phyloP scores from a whole-genome alignment of 2,888 invertebrate genomes.

The Thera obeliscata region DNA sequence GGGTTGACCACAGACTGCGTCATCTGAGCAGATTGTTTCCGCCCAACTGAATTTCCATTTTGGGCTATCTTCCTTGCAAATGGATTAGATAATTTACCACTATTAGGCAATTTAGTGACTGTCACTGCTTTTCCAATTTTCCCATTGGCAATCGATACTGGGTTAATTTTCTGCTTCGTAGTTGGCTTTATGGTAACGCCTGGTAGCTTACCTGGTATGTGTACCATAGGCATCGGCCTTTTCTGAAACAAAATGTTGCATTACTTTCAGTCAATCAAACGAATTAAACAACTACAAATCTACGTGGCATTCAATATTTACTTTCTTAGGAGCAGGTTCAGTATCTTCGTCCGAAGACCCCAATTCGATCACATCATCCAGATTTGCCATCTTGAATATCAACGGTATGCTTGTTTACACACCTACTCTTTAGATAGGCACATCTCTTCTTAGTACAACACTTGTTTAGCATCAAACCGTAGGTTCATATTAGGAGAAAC shows the following conservation, averaged over 20 bases:
- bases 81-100: constrained; percentile 43
- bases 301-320: constrained; percentile 37
- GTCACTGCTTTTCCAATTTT: constrained; percentile 46
- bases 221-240: constrained; percentile 69
- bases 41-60: constrained; percentile 42
- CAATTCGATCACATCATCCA: constrained; percentile 74
- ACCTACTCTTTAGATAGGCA: not conserved
- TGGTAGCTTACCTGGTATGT: constrained; percentile 64
- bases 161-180: constrained; percentile 40
- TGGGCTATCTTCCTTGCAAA: constrained; percentile 46
- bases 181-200: constrained; percentile 63
- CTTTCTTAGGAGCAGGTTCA: constrained; percentile 71
- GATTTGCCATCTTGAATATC: constrained; percentile 61
- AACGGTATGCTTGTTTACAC: not conserved
- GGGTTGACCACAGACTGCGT: constrained; percentile 3
- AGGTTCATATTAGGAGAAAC: not conserved
- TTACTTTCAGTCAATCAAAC: not conserved
- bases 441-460: not conserved
- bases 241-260: constrained; percentile 55
- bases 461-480: not conserved
- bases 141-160: constrained; percentile 41
- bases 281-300: not conserved
- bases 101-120: constrained; percentile 47
- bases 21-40: constrained; percentile 30
- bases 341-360: constrained; percentile 78